These are phyloP conservation scores for Neoaliturus tenellus DNA, from an alignment of 2,888 invertebrate genomes.

Conservation along the genomic window DNA sequence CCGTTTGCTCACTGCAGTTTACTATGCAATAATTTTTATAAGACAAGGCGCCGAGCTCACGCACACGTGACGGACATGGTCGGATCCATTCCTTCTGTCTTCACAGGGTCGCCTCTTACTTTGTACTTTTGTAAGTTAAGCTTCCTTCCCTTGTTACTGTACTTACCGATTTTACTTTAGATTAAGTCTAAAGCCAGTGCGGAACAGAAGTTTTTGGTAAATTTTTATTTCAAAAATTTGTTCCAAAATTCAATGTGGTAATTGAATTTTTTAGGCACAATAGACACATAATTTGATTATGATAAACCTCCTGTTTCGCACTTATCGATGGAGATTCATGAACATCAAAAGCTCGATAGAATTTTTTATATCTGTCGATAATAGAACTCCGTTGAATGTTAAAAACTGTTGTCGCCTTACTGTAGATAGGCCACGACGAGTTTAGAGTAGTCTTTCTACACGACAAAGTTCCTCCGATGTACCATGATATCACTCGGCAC, in stretches of 20 bases:
- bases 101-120: slow-evolving; percentile 2
- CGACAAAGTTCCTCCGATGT: slow-evolving; percentile 16
- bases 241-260: background rate
- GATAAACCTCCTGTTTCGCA: background rate
- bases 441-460: slow-evolving; percentile 14
- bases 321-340: background rate
- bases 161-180: slow-evolving; percentile 17
- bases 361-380: no score
- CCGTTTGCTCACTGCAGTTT: slow-evolving; percentile 48
- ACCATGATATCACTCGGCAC: background rate
- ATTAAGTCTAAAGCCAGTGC: background rate
- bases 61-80: background rate
- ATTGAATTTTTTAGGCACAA: background rate
- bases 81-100: background rate
- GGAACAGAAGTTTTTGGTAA: background rate
- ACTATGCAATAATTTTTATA: slow-evolving; percentile 50
- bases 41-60: background rate
- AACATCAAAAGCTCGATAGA: background rate
- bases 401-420: background rate
- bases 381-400: background rate
- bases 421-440: slow-evolving; percentile 6
- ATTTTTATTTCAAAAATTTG: background rate
- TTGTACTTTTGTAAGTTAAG: slow-evolving; percentile 41
- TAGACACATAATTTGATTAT: background rate
- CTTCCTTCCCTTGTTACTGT: slow-evolving; percentile 10